A percentile compares a stretch with the other conserved stretches of the same genome.
Evolutionary conservation across 2,888 invertebrate species (phyloP).

Genomic region (Frankliniella fusca): DNA sequence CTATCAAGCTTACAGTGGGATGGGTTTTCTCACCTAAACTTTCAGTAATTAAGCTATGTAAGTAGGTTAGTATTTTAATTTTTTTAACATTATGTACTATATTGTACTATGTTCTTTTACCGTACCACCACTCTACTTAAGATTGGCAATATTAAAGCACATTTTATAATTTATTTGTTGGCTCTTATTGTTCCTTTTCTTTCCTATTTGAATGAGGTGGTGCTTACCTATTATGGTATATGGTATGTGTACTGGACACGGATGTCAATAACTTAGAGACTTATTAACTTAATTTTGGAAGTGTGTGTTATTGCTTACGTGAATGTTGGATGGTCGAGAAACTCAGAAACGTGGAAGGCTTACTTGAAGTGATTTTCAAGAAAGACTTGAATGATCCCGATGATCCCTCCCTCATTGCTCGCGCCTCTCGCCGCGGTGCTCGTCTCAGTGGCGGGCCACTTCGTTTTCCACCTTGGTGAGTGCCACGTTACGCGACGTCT

Average conservation of each 20-base stretch:
- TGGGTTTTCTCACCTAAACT: neutral
- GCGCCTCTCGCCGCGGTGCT: neutral
- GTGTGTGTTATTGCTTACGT: no score
- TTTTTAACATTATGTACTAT: neutral
- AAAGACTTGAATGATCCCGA: no score
- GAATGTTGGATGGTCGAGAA: no score
- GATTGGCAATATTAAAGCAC: slow-evolving; percentile 15
- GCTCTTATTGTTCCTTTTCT: neutral
- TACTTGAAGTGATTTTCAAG: no score
- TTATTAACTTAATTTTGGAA: no score
- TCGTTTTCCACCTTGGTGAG: slow-evolving; percentile 8
- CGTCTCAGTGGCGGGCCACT: neutral
- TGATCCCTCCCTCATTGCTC: neutral
- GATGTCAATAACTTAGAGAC: no score
- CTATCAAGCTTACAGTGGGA: neutral
- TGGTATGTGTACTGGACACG: no score
- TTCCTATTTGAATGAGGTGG: no score
- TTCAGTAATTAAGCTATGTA: neutral
- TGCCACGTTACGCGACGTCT: neutral
- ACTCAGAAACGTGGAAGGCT: no score
- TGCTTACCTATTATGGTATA: no score
- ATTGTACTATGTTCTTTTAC: slow-evolving; percentile 16
- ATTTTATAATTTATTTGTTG: neutral
- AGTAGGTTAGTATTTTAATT: neutral
- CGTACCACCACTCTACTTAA: slow-evolving; percentile 11